These are phyloP conservation scores for Exocentrus adspersus DNA, from an alignment of 2,888 invertebrate species.

Conservation along the genomic window DNA sequence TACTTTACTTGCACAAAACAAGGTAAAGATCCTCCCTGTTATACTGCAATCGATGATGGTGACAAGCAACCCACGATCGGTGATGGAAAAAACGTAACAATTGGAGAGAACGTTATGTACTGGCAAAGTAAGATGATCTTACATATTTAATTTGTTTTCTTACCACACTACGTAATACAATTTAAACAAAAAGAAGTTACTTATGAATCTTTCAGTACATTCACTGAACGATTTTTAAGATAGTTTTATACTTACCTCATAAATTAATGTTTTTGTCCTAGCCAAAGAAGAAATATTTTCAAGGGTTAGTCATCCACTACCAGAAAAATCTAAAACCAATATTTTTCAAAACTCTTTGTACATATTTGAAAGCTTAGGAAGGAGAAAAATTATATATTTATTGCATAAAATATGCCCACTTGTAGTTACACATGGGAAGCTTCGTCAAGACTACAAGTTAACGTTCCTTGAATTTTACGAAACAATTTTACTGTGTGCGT, in stretches of 20 bases:
- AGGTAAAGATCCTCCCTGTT: slow-evolving; percentile 43
- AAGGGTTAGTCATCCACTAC: neutral
- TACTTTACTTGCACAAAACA: slow-evolving; percentile 42
- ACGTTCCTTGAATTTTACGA: slow-evolving; percentile 73
- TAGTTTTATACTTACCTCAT: no score
- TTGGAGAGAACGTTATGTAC: slow-evolving; percentile 31
- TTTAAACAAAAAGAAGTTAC: no score
- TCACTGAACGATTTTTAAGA: no score
- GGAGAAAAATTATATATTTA: slow-evolving; percentile 53
- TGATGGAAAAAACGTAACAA: slow-evolving; percentile 33
- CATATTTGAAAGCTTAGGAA: slow-evolving; percentile 54
- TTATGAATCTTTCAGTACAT: no score
- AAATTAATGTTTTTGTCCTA: no score
- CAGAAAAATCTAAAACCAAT: neutral
- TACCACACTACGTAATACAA: no score
- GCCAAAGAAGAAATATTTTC: neutral
- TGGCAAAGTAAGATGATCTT: slow-evolving; percentile 21
- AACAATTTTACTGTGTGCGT: slow-evolving; percentile 64
- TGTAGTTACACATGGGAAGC: slow-evolving; percentile 60
- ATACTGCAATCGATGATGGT: slow-evolving; percentile 30
- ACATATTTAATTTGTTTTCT: neutral
- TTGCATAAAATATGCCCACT: slow-evolving; percentile 65
- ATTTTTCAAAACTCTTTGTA: slow-evolving; percentile 45
- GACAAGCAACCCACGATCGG: neutral
- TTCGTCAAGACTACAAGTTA: slow-evolving; percentile 66